These are phyloP conservation scores for Prionace glauca DNA, from an alignment of 2,797 vertebrate genomes.

Conservation along the genomic window DNA sequence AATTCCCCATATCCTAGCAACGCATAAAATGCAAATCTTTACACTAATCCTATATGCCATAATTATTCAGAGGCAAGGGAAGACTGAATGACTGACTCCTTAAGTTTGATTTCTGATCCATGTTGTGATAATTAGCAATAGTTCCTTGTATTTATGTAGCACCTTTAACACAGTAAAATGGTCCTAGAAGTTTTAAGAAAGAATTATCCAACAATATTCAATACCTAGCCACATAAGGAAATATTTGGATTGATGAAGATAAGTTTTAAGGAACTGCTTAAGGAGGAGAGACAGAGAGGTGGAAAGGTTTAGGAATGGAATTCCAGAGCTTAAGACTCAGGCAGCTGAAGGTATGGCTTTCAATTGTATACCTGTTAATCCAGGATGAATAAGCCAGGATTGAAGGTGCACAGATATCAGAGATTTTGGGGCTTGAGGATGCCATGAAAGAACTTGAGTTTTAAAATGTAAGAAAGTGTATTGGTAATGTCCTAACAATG, in stretches of 20 bases:
- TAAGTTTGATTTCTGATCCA: no score
- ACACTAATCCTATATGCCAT: neutral
- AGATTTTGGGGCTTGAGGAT: neutral
- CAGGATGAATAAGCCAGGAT: neutral
- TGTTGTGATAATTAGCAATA: no score
- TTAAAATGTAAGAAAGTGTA: no score
- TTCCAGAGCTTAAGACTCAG: neutral
- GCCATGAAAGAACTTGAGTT: neutral
- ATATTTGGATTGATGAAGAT: neutral
- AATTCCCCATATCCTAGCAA: neutral
- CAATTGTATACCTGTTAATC: neutral
- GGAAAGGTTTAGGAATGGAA: neutral
- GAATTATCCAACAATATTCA: neutral
- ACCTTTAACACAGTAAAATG: neutral
- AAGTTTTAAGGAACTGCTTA: neutral
- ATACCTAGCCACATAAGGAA: neutral
- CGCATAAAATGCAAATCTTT: neutral
- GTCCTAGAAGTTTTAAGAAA: neutral
- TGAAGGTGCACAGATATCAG: neutral
- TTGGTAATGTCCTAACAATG: no score
- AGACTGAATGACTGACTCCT: no score
- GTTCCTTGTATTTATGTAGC: neutral
- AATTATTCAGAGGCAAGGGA: no score
- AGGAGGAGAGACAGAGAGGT: neutral
- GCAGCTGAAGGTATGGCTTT: neutral